Conservation (phyloP, 2,113 vertebrate genomes). For the Ailuropoda melanoleuca region DNA sequence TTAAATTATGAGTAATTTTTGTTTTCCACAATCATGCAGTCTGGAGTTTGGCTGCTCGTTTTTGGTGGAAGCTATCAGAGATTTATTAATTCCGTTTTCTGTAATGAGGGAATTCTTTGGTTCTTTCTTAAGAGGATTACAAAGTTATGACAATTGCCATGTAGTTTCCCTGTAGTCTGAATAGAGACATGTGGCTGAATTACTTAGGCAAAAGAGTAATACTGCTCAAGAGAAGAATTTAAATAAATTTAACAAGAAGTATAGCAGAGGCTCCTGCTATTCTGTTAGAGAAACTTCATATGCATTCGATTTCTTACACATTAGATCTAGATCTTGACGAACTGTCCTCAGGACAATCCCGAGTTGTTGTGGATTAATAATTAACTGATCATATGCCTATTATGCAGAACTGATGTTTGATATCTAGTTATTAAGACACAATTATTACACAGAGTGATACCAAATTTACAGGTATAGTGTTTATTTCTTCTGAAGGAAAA, state of each 20-base stretch:
- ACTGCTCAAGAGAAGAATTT: neutral
- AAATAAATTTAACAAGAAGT: conserved; percentile 51
- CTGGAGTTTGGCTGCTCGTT: conserved; percentile 51
- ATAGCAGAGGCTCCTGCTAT: neutral
- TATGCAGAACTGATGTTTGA: neutral
- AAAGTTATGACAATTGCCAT: neutral
- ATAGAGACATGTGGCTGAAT: neutral
- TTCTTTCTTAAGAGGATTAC: conserved; percentile 43
- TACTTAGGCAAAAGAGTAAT: conserved; percentile 41
- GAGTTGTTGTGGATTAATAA: neutral
- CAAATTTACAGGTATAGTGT: fast-evolving
- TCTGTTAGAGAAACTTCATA: neutral
- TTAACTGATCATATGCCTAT: neutral
- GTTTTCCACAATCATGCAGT: neutral
- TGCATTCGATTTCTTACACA: neutral
- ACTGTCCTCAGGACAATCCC: neutral
- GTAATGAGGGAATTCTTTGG: neutral
- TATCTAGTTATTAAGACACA: neutral
- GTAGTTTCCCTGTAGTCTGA: conserved; percentile 60
- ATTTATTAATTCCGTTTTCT: conserved; percentile 44
- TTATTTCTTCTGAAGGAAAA: neutral
- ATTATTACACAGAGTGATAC: neutral
- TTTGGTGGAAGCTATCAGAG: conserved; percentile 46
- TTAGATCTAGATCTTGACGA: neutral
- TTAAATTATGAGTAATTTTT: neutral